Base-by-base conservation (phyloP, 2,888 invertebrate genomes). In the Gastrophysa polygoni region DNA sequence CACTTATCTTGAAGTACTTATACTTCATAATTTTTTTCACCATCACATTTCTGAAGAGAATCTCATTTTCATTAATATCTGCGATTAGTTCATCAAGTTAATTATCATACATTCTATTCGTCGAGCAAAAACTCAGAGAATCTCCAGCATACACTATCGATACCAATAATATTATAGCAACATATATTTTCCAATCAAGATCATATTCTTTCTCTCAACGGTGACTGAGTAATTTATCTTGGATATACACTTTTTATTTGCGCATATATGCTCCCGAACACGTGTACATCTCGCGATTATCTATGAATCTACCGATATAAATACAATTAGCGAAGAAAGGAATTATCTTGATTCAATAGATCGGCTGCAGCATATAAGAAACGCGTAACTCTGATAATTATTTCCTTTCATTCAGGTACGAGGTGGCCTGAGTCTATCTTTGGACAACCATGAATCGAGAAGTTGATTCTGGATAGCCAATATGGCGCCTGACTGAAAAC, bases 311-410 rank as follows among this genome's bases (percentile, higher is more conserved):
- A 58, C 51, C 63, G 48, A 61, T 63, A 63, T 63, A 68, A 68
- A 68, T 64, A 68, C 66, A 66, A 68, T 68, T 66, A 66, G 51
- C 66, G 57, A 57, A 65, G 63, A 68, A 64, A 66, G 63, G 68
- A n/a, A 64, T 68, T 63, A 68, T 63, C 64, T 60, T 66, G 66
- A 68, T 66, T 68, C 66, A 68, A 68, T 68, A 63, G 68, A 57
- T 61, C 61, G 59, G 62, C 57, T 63, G 55, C 57, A 44, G 62
- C 49, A 47, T 57, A 32, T 32, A 32, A 32, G 32, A 32, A 32
- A n/a, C n/a, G n/a, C n/a, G 24, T 24, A 7, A 24, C 3, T 24
- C 24, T 60, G 49, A 38, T 29, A 60, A 63, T 66, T 61, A 59
- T 61, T 66, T 60, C 48, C 44, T 55, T 48, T 47, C 52, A 52